Conservation (phyloP, 1,140 invertebrate genomes). For the Heliconius himera region DNA sequence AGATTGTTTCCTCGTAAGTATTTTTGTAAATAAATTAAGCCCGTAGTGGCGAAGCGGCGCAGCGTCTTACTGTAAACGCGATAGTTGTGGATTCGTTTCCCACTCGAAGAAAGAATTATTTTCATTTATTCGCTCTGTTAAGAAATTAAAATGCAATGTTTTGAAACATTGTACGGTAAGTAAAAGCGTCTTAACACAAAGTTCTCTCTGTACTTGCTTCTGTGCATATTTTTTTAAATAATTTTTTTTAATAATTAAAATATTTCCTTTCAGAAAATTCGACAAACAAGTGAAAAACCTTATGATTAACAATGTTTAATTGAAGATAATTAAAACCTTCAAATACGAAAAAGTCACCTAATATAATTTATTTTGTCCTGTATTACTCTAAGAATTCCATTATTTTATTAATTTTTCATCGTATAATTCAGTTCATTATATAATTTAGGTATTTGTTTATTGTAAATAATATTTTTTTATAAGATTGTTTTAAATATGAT, state of each 20-base stretch:
- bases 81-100: too few relatives aligned
- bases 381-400: neutral
- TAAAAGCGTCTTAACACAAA: neutral
- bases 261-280: constrained; percentile 82
- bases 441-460: neutral
- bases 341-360: neutral
- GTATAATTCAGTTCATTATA: neutral
- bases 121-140: too few relatives aligned
- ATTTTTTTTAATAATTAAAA: too few relatives aligned
- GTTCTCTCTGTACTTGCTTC: neutral
- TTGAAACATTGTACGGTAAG: neutral
- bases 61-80: too few relatives aligned
- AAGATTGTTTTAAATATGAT: neutral
- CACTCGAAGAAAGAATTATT: too few relatives aligned
- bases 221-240: too few relatives aligned
- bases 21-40: neutral
- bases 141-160: neutral
- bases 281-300: constrained; percentile 84
- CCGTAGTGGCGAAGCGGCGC: too few relatives aligned
- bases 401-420: neutral
- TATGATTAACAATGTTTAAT: constrained; percentile 80
- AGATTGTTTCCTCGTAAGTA: constrained; percentile 90
- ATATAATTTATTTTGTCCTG: neutral
- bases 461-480: neutral
- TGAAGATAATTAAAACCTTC: neutral